Percentiles rank a stretch among this genome's conserved stretches.
Evolutionary conservation across 1,140 invertebrate genomes (phyloP).

Genomic region (Drosophila tani): DNA sequence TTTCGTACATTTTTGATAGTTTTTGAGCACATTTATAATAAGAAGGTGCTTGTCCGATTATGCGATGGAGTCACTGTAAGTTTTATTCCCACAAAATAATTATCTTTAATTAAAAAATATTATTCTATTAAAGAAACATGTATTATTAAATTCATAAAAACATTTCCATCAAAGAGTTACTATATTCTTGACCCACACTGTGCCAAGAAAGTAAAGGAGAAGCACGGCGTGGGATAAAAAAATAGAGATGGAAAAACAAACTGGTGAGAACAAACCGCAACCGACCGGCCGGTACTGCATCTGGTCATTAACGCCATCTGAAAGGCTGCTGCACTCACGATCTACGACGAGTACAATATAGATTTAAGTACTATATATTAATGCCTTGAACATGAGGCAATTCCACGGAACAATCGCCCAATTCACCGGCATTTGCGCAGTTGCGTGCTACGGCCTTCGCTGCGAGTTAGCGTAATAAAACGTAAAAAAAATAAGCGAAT

Average conservation of each 20-base stretch:
- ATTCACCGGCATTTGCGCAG: conserved; percentile 47
- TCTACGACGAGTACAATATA: conserved; percentile 6
- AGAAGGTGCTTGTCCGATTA: too few species aligned
- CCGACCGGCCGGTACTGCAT: conserved; percentile 24
- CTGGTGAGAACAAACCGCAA: conserved; percentile 26
- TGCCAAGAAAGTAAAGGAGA: conserved; percentile 8
- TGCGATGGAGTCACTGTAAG: too few species aligned
- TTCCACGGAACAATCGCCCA: conserved; percentile 33
- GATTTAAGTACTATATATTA: conserved; percentile 20
- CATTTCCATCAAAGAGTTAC: background rate
- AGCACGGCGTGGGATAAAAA: conserved; percentile 5
- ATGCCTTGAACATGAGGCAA: conserved; percentile 25
- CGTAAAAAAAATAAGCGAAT: conserved; percentile 28
- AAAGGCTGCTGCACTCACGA: conserved; percentile 5
- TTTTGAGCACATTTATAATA: too few species aligned
- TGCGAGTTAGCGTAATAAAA: conserved; percentile 56
- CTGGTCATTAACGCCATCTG: conserved; percentile 16
- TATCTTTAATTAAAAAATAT: too few species aligned
- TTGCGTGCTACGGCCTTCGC: conserved; percentile 55
- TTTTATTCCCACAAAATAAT: too few species aligned
- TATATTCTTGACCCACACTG: background rate
- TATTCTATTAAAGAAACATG: too few species aligned
- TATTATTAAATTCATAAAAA: too few species aligned
- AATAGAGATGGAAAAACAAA: conserved; percentile 12
- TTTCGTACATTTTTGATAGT: too few species aligned